phyloP scores from a whole-genome alignment of 2,888 invertebrate genomes.

The Elgonia sp. region DNA sequence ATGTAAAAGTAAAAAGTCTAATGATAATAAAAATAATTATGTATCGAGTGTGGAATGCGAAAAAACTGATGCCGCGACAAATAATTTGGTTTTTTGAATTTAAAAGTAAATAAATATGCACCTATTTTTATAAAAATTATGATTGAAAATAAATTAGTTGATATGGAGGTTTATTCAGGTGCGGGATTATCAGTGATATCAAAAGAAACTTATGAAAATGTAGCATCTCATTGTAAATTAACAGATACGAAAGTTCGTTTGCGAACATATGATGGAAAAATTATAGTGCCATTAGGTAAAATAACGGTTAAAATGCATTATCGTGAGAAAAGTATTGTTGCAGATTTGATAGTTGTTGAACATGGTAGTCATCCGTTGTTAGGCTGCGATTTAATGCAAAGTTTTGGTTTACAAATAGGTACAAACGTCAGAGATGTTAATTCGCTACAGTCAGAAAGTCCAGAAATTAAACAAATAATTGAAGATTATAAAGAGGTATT shows the following conservation, averaged over 20 bases:
- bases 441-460: neutral
- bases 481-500: slow-evolving; percentile 25
- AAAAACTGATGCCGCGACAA: neutral
- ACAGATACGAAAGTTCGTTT: neutral
- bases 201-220: slow-evolving; percentile 11
- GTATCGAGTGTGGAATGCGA: neutral
- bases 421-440: neutral
- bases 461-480: neutral
- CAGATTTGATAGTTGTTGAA: slow-evolving; percentile 50
- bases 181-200: slow-evolving; percentile 75
- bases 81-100: neutral
- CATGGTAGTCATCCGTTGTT: slow-evolving; percentile 53
- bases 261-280: slow-evolving; percentile 58
- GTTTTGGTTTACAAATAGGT: neutral
- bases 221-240: slow-evolving; percentile 27
- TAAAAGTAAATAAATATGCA: neutral
- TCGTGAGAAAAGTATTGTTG: slow-evolving; percentile 6
- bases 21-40: slow-evolving; percentile 2
- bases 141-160: slow-evolving; percentile 58
- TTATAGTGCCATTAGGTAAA: slow-evolving; percentile 59
- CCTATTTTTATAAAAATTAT: slow-evolving; percentile 58
- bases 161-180: slow-evolving; percentile 77
- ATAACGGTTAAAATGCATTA: slow-evolving; percentile 49
- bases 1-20: slow-evolving; percentile 10
- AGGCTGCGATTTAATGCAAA: slow-evolving; percentile 69